Conservation (phyloP, 2,888 invertebrate species). For the Cerastis leucographa region DNA sequence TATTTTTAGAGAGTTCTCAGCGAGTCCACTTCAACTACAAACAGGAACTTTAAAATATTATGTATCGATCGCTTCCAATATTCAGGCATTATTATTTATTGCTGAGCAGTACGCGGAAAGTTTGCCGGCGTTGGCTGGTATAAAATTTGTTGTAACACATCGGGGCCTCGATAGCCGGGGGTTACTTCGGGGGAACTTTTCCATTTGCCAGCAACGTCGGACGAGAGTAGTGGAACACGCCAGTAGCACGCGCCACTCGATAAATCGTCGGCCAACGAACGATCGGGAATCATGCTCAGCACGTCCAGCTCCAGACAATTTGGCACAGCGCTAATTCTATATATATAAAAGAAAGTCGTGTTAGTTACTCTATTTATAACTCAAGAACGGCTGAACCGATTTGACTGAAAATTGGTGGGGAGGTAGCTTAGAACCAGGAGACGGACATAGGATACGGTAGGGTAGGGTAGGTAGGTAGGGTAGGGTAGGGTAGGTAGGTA, state of each 20-base stretch:
- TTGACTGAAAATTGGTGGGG: too few relatives aligned
- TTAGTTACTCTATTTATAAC: too few relatives aligned
- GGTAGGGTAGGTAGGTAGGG: too few relatives aligned
- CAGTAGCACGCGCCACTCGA: constrained; percentile 74
- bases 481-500: too few relatives aligned
- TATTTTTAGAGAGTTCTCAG: too few relatives aligned
- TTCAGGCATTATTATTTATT: constrained; percentile 82
- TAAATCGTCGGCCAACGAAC: constrained; percentile 76
- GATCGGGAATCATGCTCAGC: constrained; percentile 61
- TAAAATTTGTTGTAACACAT: constrained; percentile 82
- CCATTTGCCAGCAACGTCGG: constrained; percentile 76
- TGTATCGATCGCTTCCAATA: constrained; percentile 77
- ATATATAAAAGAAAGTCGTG: too few relatives aligned
- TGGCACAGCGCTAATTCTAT: constrained; percentile 42
- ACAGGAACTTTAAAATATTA: constrained; percentile 77
- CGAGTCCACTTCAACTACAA: constrained; percentile 65
- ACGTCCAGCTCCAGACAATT: constrained; percentile 49
- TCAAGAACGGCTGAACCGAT: too few relatives aligned
- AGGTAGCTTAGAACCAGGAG: too few relatives aligned
- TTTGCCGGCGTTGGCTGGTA: constrained; percentile 76
- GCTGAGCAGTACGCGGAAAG: constrained; percentile 78
- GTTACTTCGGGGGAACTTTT: constrained; percentile 79
- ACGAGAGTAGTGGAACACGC: constrained; percentile 70
- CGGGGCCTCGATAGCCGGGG: constrained; percentile 74
- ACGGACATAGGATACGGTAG: too few relatives aligned